Evolutionary conservation across 1,140 invertebrate genomes (phyloP).

Genomic region (Caenorhabditis latens): DNA sequence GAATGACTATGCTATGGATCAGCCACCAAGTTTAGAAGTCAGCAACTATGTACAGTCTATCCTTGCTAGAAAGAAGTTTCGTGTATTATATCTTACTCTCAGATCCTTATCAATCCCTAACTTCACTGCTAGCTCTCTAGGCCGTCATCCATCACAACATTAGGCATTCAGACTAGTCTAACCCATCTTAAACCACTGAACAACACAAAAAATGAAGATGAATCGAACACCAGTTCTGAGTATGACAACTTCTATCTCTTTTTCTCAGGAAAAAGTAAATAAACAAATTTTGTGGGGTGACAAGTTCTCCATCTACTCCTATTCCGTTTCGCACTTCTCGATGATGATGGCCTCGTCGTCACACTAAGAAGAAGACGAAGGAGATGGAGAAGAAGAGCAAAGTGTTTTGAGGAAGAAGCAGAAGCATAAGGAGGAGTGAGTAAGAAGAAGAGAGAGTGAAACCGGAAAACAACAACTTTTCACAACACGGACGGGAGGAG

Average conservation of each 20-base stretch:
- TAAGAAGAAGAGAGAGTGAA: neutral
- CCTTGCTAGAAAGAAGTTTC: too few relatives aligned
- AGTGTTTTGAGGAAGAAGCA: constrained; percentile 13
- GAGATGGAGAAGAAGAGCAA: neutral
- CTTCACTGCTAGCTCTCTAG: too few relatives aligned
- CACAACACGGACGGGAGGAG: neutral
- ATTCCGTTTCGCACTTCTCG: neutral
- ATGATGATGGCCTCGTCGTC: neutral
- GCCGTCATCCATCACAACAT: too few relatives aligned
- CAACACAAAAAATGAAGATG: neutral
- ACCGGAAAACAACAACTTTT: constrained; percentile 38
- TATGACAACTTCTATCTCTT: neutral
- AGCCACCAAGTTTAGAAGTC: too few relatives aligned
- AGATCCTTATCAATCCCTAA: too few relatives aligned
- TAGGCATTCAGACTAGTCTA: too few relatives aligned
- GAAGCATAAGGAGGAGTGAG: neutral
- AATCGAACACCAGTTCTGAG: neutral
- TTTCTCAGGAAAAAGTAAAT: neutral
- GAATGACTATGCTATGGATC: too few relatives aligned
- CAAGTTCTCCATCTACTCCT: constrained; percentile 3
- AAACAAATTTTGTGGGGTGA: neutral
- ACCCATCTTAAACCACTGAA: neutral
- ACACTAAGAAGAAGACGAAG: neutral
- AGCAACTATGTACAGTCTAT: too few relatives aligned
- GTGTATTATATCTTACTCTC: too few relatives aligned